phyloP scores from a whole-genome alignment of 2,797 vertebrate species.

The Liparis tanakae region DNA sequence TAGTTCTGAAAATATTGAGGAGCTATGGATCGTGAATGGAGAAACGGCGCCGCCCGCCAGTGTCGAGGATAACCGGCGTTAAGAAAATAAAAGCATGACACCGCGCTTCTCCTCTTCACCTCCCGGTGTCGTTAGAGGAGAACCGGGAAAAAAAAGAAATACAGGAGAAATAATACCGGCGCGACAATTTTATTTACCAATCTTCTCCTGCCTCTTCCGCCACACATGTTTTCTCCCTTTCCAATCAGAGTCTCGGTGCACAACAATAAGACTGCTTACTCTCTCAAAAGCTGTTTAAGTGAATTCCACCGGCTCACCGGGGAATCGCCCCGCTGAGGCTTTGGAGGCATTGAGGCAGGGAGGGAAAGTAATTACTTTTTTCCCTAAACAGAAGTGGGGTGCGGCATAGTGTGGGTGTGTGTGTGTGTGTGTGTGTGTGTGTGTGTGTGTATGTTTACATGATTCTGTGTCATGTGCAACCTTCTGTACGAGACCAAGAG shows the following conservation, averaged over 20 bases:
- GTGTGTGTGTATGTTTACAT: constrained; percentile 46
- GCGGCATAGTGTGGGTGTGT: constrained; percentile 61
- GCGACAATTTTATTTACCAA: constrained; percentile 77
- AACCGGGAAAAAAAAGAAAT: constrained; percentile 42
- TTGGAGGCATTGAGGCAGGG: constrained; percentile 83
- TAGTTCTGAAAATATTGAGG: constrained; percentile 59
- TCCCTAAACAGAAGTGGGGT: constrained; percentile 83
- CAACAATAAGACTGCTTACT: constrained; percentile 85
- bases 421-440: constrained; percentile 30
- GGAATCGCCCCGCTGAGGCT: constrained; percentile 82
- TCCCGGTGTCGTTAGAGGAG: constrained; percentile 57
- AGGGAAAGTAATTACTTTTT: constrained; percentile 86
- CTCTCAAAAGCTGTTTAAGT: constrained; percentile 85
- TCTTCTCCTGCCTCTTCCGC: constrained; percentile 52
- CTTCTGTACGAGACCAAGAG: constrained; percentile 34
- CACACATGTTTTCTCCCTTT: constrained; percentile 68
- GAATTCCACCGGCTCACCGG: constrained; percentile 83
- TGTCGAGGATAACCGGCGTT: background rate
- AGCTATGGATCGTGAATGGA: constrained; percentile 57
- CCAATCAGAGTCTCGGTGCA: constrained; percentile 81
- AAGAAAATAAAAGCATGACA: constrained; percentile 40
- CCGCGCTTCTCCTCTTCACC: constrained; percentile 43
- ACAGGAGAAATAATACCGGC: constrained; percentile 63
- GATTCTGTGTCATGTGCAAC: constrained; percentile 54
- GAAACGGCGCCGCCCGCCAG: background rate